Evolutionary conservation across 2,113 vertebrate species (phyloP).

Genomic region (Numenius arquata): DNA sequence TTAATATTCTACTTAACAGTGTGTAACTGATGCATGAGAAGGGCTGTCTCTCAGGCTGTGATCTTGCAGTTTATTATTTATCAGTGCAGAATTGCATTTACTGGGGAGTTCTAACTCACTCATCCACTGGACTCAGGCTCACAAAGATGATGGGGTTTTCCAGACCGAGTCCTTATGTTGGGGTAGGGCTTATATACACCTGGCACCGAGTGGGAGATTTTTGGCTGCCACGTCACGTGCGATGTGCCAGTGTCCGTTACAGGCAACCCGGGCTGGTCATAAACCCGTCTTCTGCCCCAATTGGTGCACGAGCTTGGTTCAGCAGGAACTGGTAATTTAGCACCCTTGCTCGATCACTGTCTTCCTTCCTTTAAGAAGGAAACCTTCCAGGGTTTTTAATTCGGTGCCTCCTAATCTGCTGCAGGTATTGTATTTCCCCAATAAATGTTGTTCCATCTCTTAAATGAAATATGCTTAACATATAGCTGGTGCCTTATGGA

Average conservation of each 20-base stretch:
- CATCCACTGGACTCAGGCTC: rapidly evolving
- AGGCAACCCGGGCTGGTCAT: not conserved
- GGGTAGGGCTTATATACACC: not conserved
- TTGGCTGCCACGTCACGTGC: rapidly evolving
- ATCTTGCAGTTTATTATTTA: not conserved
- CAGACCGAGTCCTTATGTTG: not conserved
- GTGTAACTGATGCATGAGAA: not conserved
- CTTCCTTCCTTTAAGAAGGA: constrained; percentile 8
- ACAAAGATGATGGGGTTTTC: not conserved
- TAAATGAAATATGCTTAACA: not conserved
- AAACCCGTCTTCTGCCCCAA: not conserved
- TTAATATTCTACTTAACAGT: not conserved
- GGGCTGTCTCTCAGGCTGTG: not conserved
- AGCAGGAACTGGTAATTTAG: not conserved
- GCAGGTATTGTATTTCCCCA: not conserved
- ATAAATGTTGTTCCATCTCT: not conserved
- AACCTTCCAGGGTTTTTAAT: not conserved
- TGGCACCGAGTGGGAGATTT: not conserved
- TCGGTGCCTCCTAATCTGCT: not conserved
- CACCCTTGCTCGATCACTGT: not conserved
- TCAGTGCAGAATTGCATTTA: not conserved
- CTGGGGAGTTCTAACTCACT: not conserved
- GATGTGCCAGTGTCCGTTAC: not conserved
- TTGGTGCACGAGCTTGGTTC: not conserved
- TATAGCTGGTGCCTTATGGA: not conserved